Conservation (phyloP, 2,797 vertebrate genomes). For the Euthynnus affinis region DNA sequence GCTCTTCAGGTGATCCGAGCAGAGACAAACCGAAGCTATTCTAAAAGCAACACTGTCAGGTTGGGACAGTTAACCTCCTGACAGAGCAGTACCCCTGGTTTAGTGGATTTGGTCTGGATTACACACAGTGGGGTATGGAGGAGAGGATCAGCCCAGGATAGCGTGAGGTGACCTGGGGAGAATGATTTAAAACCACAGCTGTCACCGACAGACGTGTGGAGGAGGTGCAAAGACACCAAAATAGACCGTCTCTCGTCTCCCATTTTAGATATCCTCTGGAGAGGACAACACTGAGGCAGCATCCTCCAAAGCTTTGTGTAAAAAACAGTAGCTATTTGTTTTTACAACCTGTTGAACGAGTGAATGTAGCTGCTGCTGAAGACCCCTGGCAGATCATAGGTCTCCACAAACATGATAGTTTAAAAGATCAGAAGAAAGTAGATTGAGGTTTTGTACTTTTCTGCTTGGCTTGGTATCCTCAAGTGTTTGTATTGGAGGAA, state of each 20-base stretch:
- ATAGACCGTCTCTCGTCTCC: conserved; percentile 55
- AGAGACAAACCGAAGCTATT: too few relatives aligned
- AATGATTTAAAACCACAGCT: conserved; percentile 71
- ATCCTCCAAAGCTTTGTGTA: conserved; percentile 43
- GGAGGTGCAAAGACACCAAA: conserved; percentile 53
- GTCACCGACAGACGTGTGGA: conserved; percentile 48
- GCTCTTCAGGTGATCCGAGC: background rate
- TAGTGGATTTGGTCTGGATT: conserved; percentile 41
- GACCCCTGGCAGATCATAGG: background rate
- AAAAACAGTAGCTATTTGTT: conserved; percentile 23
- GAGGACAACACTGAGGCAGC: conserved; percentile 46
- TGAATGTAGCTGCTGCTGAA: background rate
- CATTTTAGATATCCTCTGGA: conserved; percentile 62
- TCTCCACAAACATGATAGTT: background rate
- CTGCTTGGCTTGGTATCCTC: too few relatives aligned
- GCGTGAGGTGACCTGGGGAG: conserved; percentile 45
- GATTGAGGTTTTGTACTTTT: background rate
- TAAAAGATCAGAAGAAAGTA: background rate
- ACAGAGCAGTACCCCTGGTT: background rate
- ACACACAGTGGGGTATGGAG: conserved; percentile 12
- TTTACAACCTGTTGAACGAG: conserved; percentile 3
- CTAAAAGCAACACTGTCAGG: background rate
- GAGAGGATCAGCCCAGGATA: conserved; percentile 38
- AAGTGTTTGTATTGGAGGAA: too few relatives aligned
- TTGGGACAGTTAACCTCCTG: background rate